A percentile compares a stretch with the other conserved stretches of the same genome.
phyloP scores from a whole-genome alignment of 2,888 invertebrate species.

The Lepidochrysops patricia region DNA sequence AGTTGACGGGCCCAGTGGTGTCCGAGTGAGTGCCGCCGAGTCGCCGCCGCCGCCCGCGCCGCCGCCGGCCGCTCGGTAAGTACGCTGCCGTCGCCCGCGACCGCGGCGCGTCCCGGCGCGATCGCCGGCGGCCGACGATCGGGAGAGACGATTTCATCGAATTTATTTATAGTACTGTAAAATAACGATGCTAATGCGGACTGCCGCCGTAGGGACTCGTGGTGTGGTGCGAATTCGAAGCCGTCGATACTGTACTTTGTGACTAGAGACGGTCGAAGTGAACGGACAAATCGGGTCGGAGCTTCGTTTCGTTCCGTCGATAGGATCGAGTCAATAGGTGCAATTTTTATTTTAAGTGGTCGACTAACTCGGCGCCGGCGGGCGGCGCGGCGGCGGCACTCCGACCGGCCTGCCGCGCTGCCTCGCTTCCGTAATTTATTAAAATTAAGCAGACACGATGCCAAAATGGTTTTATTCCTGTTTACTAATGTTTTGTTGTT shows the following conservation, averaged over 20 bases:
- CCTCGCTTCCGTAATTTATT: conserved; percentile 43
- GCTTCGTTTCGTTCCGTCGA: conserved; percentile 61
- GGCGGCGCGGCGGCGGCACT: conserved; percentile 22
- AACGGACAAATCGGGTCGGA: conserved; percentile 66
- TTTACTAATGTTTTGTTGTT: conserved; percentile 72
- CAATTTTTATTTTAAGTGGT: conserved; percentile 66
- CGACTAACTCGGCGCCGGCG: conserved; percentile 30
- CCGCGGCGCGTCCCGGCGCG: conserved; percentile 24
- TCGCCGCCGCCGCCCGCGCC: conserved; percentile 42
- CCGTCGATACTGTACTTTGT: conserved; percentile 65
- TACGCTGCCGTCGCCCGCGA: conserved; percentile 24
- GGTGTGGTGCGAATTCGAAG: conserved; percentile 66
- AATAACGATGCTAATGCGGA: conserved; percentile 60
- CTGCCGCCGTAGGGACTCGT: conserved; percentile 58
- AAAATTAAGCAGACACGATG: conserved; percentile 70
- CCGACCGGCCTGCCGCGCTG: conserved; percentile 23
- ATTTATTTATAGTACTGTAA: conserved; percentile 73
- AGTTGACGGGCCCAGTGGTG: conserved; percentile 25
- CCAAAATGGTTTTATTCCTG: conserved; percentile 74
- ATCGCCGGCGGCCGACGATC: conserved; percentile 38
- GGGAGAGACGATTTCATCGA: conserved; percentile 72
- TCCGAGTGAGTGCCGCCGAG: conserved; percentile 41
- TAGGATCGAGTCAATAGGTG: conserved; percentile 71
- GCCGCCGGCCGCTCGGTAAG: conserved; percentile 28
- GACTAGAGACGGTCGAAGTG: conserved; percentile 60